phyloP scores from a whole-genome alignment of 2,888 invertebrate genomes.

The Ectemnius continuus region DNA sequence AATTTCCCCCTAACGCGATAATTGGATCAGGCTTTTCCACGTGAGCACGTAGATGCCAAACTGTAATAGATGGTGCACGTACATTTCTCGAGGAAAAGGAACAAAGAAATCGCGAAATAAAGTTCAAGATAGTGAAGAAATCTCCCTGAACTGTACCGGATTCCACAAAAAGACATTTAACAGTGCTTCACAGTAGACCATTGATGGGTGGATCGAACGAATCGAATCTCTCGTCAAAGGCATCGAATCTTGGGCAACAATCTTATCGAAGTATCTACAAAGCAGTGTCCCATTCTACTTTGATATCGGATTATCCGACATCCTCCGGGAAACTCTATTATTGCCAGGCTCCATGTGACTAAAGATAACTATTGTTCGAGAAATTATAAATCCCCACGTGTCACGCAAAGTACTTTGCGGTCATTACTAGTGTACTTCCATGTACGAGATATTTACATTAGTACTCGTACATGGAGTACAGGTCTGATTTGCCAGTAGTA shows the following conservation, averaged over 20 bases:
- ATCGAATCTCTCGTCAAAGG: slow-evolving; percentile 42
- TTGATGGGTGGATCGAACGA: slow-evolving; percentile 33
- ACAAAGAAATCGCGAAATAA: slow-evolving; percentile 13
- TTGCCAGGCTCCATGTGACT: slow-evolving; percentile 50
- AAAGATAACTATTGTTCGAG: slow-evolving; percentile 20
- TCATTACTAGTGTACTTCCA: slow-evolving; percentile 29
- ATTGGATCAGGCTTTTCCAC: not conserved
- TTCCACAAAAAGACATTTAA: not conserved
- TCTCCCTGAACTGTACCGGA: slow-evolving; percentile 34
- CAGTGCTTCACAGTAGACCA: slow-evolving; percentile 10
- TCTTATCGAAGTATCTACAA: slow-evolving; percentile 29
- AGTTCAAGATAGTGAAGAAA: slow-evolving; percentile 27
- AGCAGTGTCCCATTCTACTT: slow-evolving; percentile 34
- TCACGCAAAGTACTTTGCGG: slow-evolving; percentile 27
- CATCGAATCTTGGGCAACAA: slow-evolving; percentile 23
- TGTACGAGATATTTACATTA: too few species aligned
- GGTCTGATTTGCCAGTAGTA: too few species aligned
- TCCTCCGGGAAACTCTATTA: slow-evolving; percentile 61
- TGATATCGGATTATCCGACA: too few species aligned
- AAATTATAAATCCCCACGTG: slow-evolving; percentile 58
- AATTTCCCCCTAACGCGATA: not conserved
- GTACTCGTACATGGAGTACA: too few species aligned
- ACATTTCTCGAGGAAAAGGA: slow-evolving; percentile 11
- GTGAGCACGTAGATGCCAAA: slow-evolving; percentile 1
- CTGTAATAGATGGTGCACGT: not conserved